Evolutionary conservation across 2,888 invertebrate genomes (phyloP).

Genomic region (Ormyrus nitidulus): DNA sequence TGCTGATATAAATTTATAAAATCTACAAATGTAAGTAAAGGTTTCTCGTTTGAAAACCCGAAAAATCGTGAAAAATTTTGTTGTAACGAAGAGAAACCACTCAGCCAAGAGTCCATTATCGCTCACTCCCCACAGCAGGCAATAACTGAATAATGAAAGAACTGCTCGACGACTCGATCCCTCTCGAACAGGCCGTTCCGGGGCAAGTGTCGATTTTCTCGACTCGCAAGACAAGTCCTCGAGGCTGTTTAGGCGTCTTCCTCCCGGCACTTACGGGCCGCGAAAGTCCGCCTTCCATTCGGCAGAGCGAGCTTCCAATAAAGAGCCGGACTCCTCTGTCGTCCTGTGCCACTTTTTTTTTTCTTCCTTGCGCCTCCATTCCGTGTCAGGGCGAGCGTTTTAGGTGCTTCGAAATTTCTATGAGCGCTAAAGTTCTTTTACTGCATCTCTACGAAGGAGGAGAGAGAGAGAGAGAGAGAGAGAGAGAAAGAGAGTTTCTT

Average conservation of each 20-base stretch:
- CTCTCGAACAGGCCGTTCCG: no score
- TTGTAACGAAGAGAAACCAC: no score
- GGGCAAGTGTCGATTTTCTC: not conserved
- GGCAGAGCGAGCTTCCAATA: slow-evolving; percentile 19
- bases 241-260: not conserved
- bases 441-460: not conserved
- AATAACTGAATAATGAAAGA: no score
- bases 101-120: no score
- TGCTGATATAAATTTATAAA: no score
- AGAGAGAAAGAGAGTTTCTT: slow-evolving; percentile 46
- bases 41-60: no score
- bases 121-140: no score
- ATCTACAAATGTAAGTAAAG: no score
- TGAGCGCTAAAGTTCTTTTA: slow-evolving; percentile 51
- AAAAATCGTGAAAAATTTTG: no score
- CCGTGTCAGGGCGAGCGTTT: slow-evolving; percentile 37
- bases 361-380: slow-evolving; percentile 21
- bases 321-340: slow-evolving; percentile 4
- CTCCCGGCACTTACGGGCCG: no score
- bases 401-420: slow-evolving; percentile 54
- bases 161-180: no score
- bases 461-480: slow-evolving; percentile 8
- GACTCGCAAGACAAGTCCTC: slow-evolving; percentile 3
- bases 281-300: no score
- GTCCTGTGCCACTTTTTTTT: slow-evolving; percentile 5